Evolutionary conservation across 2,113 vertebrate species (phyloP).

Genomic region (Notarius lentiginosus): DNA sequence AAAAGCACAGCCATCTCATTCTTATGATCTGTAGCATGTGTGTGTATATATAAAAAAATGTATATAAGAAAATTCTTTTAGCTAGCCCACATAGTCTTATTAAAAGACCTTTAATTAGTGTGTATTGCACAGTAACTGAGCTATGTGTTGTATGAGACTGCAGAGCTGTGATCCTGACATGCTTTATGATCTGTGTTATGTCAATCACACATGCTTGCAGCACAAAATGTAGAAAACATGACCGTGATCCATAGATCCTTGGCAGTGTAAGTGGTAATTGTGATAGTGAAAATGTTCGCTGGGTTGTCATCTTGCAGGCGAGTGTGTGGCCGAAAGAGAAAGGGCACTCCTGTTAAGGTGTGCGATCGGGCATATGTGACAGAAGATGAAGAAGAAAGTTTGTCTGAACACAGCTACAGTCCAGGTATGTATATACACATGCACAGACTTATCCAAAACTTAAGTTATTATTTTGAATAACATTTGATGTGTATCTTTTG

Average conservation of each 20-base stretch:
- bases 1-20: background rate
- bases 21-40: background rate
- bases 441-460: constrained; percentile 6
- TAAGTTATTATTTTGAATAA: background rate
- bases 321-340: constrained; percentile 76
- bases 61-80: too few relatives aligned
- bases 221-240: background rate
- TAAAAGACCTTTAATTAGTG: too few relatives aligned
- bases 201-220: background rate
- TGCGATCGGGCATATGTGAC: constrained; percentile 75
- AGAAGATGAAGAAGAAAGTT: constrained; percentile 79
- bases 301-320: constrained; percentile 62
- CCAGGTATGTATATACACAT: constrained; percentile 63
- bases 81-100: too few relatives aligned
- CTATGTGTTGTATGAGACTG: background rate
- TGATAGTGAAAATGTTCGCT: background rate
- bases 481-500: background rate
- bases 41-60: background rate
- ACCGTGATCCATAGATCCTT: background rate
- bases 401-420: constrained; percentile 79
- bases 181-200: background rate
- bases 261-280: background rate
- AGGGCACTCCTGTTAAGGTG: constrained; percentile 78
- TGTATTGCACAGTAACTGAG: background rate
- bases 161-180: background rate